These are phyloP conservation scores for Oncopeltus fasciatus DNA, from an alignment of 1,140 invertebrate species.

Conservation along the genomic window DNA sequence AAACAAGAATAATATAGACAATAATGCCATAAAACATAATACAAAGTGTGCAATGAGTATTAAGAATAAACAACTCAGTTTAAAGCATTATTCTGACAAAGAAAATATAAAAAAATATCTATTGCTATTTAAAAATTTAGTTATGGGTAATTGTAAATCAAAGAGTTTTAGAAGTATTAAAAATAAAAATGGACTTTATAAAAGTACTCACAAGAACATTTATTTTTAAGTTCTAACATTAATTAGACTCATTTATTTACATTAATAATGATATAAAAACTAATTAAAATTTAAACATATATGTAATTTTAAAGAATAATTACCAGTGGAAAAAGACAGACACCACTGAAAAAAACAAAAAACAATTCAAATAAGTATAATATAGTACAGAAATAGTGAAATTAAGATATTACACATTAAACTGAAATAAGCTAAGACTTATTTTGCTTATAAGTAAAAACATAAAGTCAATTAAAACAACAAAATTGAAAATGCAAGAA, in stretches of 20 bases:
- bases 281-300: background rate
- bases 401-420: too few species aligned
- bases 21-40: too few species aligned
- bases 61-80: background rate
- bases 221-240: background rate
- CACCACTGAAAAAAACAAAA: too few species aligned
- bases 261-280: background rate
- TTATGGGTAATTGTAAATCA: background rate
- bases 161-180: background rate
- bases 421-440: too few species aligned
- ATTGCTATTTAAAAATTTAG: background rate
- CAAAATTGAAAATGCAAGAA: too few species aligned
- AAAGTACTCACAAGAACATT: background rate
- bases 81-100: background rate
- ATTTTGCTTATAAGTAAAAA: too few species aligned
- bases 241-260: background rate
- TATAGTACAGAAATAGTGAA: too few species aligned
- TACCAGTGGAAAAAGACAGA: too few species aligned
- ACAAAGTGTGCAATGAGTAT: background rate
- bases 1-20: background rate
- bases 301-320: background rate
- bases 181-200: background rate
- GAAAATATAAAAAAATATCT: background rate
- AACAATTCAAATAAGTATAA: too few species aligned
- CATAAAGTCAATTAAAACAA: too few species aligned